A percentile compares a stretch with the other conserved stretches of the same genome.
These are phyloP conservation scores for Montipora sp. DNA, from an alignment of 64 coral and sea anemone species.

Conservation along the genomic window DNA sequence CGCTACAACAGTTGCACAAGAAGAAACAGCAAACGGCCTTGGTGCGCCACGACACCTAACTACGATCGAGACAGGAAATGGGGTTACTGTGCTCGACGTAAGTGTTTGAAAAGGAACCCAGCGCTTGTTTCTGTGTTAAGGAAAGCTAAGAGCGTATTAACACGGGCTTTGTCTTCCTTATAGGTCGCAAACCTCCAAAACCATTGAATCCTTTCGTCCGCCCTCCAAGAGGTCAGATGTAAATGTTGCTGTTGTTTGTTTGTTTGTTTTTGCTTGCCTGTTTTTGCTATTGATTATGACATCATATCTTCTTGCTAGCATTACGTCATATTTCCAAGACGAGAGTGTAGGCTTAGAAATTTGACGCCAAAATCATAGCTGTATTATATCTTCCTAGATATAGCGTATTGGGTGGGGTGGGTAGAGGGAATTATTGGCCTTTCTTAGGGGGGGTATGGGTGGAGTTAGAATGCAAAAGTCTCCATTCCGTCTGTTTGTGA, in stretches of 20 bases:
- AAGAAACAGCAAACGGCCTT: conserved; percentile 26
- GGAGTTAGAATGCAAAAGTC: too few species aligned
- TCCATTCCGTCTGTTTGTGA: too few species aligned
- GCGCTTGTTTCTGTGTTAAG: neutral
- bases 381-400: too few species aligned
- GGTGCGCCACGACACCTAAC: conserved; percentile 73
- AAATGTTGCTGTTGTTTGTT: neutral
- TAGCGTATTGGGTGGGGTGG: too few species aligned
- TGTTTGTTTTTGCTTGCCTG: neutral
- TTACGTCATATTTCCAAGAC: too few species aligned
- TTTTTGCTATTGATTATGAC: too few species aligned
- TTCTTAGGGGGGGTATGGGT: too few species aligned
- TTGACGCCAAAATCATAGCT: too few species aligned
- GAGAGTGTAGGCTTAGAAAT: too few species aligned
- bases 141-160: neutral
- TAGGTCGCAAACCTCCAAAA: conserved; percentile 2
- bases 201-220: conserved; percentile 7
- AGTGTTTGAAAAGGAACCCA: neutral
- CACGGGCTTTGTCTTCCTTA: neutral
- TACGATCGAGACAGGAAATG: conserved; percentile 56
- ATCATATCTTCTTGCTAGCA: too few species aligned
- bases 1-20: conserved; percentile 56
- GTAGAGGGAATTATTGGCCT: too few species aligned
- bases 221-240: conserved; percentile 22
- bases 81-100: conserved; percentile 51